Conservation (phyloP, 2,888 invertebrate genomes). For the Melinaea menophilus region DNA sequence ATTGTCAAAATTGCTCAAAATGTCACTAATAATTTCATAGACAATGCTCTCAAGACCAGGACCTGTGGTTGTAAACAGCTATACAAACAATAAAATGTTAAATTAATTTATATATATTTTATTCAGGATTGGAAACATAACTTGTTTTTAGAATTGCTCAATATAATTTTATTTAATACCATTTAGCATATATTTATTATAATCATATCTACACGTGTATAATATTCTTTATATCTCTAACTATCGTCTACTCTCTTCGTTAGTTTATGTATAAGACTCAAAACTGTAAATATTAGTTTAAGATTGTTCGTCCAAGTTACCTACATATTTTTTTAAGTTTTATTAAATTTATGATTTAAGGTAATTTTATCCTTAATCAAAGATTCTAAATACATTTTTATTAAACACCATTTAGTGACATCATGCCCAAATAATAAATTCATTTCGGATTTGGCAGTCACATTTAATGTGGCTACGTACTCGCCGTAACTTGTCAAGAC, state of each 20-base stretch:
- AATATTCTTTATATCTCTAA: conserved; percentile 2
- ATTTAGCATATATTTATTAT: not conserved
- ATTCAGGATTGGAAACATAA: not conserved
- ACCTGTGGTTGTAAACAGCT: too few species aligned
- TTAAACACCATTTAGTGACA: too few species aligned
- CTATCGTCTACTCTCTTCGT: conserved; percentile 4
- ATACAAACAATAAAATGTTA: too few species aligned
- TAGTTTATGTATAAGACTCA: not conserved
- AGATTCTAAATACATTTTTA: too few species aligned
- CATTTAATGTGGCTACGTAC: too few species aligned
- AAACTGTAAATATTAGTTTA: conserved; percentile 14
- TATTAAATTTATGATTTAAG: too few species aligned
- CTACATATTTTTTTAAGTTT: conserved; percentile 3
- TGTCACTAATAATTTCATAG: not conserved
- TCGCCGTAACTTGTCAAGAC: too few species aligned
- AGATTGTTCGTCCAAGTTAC: conserved; percentile 25
- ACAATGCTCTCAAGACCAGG: not conserved
- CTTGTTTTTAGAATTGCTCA: not conserved
- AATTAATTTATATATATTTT: too few species aligned
- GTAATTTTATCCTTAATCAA: too few species aligned
- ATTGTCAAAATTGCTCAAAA: not conserved
- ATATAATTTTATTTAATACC: not conserved
- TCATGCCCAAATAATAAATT: too few species aligned
- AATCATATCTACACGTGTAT: conserved; percentile 6
- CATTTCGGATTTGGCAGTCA: too few species aligned